phyloP scores from a whole-genome alignment of 1,140 invertebrate genomes.

The Bombus superbus region DNA sequence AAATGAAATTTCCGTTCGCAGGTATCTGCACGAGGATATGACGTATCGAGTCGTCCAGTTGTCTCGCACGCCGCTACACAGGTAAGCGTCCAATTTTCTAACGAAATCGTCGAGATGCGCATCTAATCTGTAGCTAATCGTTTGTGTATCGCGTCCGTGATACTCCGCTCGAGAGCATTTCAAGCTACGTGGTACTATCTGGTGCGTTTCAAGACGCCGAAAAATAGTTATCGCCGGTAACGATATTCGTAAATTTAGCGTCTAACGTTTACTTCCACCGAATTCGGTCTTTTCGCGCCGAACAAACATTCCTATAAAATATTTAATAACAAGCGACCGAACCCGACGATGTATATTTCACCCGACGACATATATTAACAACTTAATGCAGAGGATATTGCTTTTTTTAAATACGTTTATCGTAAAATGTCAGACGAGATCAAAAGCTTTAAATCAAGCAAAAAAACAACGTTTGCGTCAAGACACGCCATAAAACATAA shows the following conservation, averaged over 20 bases:
- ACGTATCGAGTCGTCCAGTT: too few species aligned
- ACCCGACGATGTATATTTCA: too few species aligned
- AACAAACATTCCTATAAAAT: too few species aligned
- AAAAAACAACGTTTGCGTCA: too few species aligned
- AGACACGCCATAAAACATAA: too few species aligned
- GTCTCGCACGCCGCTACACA: neutral
- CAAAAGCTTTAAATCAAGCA: neutral
- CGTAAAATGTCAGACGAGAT: neutral
- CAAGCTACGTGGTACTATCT: fast-evolving
- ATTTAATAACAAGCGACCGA: fast-evolving
- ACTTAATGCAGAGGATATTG: neutral
- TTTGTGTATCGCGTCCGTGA: neutral
- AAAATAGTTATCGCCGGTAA: too few species aligned
- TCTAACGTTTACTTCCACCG: neutral
- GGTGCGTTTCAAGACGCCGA: too few species aligned
- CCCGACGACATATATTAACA: neutral
- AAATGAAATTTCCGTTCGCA: neutral
- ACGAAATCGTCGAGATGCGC: neutral
- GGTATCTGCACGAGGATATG: neutral
- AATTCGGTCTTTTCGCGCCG: fast-evolving
- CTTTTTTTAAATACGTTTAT: neutral
- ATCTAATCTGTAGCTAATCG: neutral
- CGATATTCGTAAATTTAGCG: neutral
- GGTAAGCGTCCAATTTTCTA: neutral
- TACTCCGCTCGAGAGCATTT: too few species aligned